Evolutionary conservation across 2,888 invertebrate species (phyloP).

Genomic region (Tipula confusa): DNA sequence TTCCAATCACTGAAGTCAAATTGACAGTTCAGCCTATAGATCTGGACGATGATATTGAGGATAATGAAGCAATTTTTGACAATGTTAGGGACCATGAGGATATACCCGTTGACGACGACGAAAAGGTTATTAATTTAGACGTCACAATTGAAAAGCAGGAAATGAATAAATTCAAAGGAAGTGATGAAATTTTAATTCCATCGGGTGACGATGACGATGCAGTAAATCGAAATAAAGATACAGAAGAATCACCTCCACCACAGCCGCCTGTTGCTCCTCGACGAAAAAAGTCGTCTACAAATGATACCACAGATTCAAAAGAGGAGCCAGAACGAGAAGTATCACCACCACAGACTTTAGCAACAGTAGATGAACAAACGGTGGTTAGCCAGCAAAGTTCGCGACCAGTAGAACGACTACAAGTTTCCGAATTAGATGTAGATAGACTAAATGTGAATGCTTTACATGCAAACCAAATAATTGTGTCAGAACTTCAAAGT

Average conservation of each 20-base stretch:
- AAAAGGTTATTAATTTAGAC: constrained; percentile 21
- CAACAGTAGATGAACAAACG: background rate
- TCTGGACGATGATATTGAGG: constrained; percentile 50
- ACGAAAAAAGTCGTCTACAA: constrained; percentile 28
- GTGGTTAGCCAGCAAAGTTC: constrained; percentile 35
- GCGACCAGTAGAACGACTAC: constrained; percentile 49
- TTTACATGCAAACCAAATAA: constrained; percentile 71
- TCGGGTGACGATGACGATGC: background rate
- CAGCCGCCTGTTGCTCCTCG: background rate
- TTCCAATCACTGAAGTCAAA: constrained; percentile 60
- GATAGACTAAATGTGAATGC: constrained; percentile 73
- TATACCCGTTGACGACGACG: background rate
- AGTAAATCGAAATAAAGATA: background rate
- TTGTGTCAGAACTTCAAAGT: constrained; percentile 77
- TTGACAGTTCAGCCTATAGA: constrained; percentile 63
- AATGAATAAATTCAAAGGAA: background rate
- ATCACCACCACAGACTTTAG: background rate
- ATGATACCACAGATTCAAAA: constrained; percentile 33
- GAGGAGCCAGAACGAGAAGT: constrained; percentile 35
- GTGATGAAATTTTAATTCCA: background rate
- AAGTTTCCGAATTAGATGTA: constrained; percentile 72
- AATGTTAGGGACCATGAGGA: background rate
- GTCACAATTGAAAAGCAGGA: background rate
- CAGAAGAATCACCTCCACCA: background rate
- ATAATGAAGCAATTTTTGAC: constrained; percentile 33